Percentiles rank a stretch among this genome's conserved stretches.
phyloP scores from a whole-genome alignment of 1,140 invertebrate species.

The Caenorhabditis tropicalis region DNA sequence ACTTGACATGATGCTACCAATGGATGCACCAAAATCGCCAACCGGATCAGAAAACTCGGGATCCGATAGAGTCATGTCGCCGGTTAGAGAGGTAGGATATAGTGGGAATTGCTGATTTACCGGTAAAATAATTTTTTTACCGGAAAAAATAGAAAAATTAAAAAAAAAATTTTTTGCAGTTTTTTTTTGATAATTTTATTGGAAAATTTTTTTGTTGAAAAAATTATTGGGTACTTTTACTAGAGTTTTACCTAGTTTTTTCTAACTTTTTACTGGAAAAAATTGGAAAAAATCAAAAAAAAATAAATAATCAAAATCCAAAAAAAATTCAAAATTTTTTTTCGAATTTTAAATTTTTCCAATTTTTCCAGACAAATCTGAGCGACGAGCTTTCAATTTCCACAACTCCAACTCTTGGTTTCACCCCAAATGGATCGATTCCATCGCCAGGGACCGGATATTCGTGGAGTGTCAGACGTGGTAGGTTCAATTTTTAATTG shows the following conservation, averaged over 20 bases:
- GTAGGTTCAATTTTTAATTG: not conserved
- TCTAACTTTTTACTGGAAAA: too few relatives aligned
- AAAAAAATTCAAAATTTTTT: too few relatives aligned
- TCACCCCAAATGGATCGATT: conserved; percentile 22
- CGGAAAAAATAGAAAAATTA: too few relatives aligned
- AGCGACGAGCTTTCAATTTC: conserved; percentile 14
- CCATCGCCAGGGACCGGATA: conserved; percentile 9
- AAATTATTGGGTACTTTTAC: too few relatives aligned
- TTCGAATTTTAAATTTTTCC: not conserved
- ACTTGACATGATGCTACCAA: not conserved
- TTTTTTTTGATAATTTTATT: too few relatives aligned
- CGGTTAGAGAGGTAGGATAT: not conserved
- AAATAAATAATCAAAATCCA: too few relatives aligned
- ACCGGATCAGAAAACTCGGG: not conserved
- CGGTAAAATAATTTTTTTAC: too few relatives aligned
- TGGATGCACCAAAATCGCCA: not conserved
- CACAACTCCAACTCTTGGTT: not conserved
- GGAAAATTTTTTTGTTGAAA: too few relatives aligned
- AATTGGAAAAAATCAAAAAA: too few relatives aligned
- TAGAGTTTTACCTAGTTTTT: too few relatives aligned
- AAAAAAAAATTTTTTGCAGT: too few relatives aligned
- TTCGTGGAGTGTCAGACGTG: conserved; percentile 24
- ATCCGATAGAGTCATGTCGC: conserved; percentile 11
- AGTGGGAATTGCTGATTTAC: too few relatives aligned
- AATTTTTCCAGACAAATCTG: not conserved